phyloP scores from a whole-genome alignment of 2,888 invertebrate genomes.

The Luperina nickerlii region DNA sequence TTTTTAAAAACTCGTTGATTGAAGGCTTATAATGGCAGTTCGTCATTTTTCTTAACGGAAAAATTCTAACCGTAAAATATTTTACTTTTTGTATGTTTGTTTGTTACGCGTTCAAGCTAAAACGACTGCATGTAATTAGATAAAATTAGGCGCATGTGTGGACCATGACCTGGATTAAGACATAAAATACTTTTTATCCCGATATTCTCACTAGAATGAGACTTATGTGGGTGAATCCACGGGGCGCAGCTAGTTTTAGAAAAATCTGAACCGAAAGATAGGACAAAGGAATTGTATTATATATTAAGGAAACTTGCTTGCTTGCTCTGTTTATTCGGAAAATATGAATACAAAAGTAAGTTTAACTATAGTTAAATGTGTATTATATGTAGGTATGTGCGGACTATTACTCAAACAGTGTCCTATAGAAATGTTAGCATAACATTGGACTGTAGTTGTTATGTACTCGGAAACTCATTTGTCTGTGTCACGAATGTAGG shows the following conservation, averaged over 20 bases:
- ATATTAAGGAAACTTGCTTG: neutral
- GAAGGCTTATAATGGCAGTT: neutral
- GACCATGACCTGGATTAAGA: too few relatives aligned
- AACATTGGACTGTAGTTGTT: conserved; percentile 14
- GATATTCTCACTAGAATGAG: too few relatives aligned
- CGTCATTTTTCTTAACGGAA: neutral
- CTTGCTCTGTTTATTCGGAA: neutral
- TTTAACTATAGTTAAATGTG: neutral
- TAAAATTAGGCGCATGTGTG: too few relatives aligned
- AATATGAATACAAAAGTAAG: neutral
- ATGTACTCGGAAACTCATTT: conserved; percentile 51
- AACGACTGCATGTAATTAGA: too few relatives aligned
- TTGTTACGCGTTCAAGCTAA: too few relatives aligned
- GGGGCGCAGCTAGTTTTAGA: too few relatives aligned
- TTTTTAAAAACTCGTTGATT: neutral
- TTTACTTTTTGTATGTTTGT: too few relatives aligned
- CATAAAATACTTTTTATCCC: too few relatives aligned
- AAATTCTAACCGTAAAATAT: neutral
- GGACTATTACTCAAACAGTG: conserved; percentile 13
- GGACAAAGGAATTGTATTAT: neutral
- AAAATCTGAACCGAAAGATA: neutral
- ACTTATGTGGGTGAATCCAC: too few relatives aligned
- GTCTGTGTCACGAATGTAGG: conserved; percentile 30
- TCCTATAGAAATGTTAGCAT: conserved; percentile 14
- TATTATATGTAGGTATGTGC: neutral